phyloP scores from a whole-genome alignment of 2,888 invertebrate genomes.

The Sipha maydis region DNA sequence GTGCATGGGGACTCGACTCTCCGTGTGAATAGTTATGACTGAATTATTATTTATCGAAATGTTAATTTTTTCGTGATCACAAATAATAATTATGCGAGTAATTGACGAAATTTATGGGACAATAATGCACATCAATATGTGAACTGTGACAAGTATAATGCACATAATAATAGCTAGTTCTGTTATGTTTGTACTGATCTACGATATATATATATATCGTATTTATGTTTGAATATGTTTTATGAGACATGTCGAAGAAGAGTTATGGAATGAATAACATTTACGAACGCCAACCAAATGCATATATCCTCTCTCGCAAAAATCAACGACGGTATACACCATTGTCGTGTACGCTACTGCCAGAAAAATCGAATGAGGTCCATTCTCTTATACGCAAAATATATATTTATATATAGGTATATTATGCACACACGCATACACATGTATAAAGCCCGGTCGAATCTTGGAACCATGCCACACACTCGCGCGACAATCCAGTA shows the following conservation, averaged over 20 bases:
- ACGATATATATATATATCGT: too few relatives aligned
- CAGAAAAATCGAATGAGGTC: slow-evolving; percentile 31
- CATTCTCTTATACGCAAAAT: background rate
- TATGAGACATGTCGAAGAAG: background rate
- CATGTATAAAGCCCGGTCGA: slow-evolving; percentile 34
- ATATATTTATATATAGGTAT: background rate
- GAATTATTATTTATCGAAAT: slow-evolving; percentile 13
- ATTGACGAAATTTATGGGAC: background rate
- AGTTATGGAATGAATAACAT: slow-evolving; percentile 10
- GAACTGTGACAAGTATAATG: background rate
- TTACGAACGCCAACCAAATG: slow-evolving; percentile 5
- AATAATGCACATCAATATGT: background rate
- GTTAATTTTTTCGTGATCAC: slow-evolving; percentile 15
- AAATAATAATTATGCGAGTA: slow-evolving; percentile 14
- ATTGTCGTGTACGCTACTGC: slow-evolving; percentile 2
- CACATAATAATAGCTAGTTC: background rate
- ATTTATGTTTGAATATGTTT: slow-evolving; percentile 38
- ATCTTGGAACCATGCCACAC: slow-evolving; percentile 40
- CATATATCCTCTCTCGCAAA: background rate
- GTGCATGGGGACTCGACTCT: background rate
- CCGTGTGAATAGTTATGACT: background rate
- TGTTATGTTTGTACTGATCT: slow-evolving; percentile 22
- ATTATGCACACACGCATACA: slow-evolving; percentile 32
- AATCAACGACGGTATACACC: background rate
- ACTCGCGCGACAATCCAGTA: slow-evolving; percentile 45